Evolutionary conservation across 2,113 vertebrate species (phyloP), one percentile per base, ranked within the genome.

Genomic region (Oceanites oceanicus): DNA sequence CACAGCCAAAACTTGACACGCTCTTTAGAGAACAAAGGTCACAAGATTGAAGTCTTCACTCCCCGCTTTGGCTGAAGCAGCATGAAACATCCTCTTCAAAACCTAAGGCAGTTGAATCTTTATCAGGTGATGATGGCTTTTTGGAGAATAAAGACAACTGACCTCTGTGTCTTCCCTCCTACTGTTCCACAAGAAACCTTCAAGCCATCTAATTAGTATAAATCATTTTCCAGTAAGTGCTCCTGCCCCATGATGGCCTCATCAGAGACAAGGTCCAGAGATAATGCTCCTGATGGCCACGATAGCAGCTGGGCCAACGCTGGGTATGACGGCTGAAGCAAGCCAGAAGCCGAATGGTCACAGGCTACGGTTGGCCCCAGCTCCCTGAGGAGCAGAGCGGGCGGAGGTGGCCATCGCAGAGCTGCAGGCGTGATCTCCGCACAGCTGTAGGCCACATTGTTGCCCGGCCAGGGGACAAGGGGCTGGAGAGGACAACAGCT

Each of bases 21-120:
- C 96, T 96, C 86, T 94, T 96, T 96, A 96, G 74, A 93, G 94
- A 96, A 96, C 95, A 96, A 95, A 97, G 95, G 95, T 97, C 92
- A 58, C 82, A 74, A 94, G 95, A 95, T 30, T 96, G 96, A 95
- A 96, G 93, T 80, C 92, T 96, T 96, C 92, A 92, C 92, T 95
- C 93, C 66, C 87, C 1, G 58, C 90, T 95, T 96, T 89, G 93
- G 92, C 95, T 88, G 88, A 88, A 95, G 93, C 93, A 93, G 94
- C 91, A 94, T 92, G 94, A 96, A 96, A 91, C 66, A 79, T 93
- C 93, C 94, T 92, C 96, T 96, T 96, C 92, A 92, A 93, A 97
- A 95, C 76, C 72, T 75, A 77, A 70, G 61, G 96, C 92, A 95
- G 92, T 70, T 96, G 94, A 96, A 96, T 96, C 96, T 96, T 97